These are phyloP conservation scores for Borostomias antarcticus DNA, from an alignment of 2,797 vertebrate species.

Conservation along the genomic window DNA sequence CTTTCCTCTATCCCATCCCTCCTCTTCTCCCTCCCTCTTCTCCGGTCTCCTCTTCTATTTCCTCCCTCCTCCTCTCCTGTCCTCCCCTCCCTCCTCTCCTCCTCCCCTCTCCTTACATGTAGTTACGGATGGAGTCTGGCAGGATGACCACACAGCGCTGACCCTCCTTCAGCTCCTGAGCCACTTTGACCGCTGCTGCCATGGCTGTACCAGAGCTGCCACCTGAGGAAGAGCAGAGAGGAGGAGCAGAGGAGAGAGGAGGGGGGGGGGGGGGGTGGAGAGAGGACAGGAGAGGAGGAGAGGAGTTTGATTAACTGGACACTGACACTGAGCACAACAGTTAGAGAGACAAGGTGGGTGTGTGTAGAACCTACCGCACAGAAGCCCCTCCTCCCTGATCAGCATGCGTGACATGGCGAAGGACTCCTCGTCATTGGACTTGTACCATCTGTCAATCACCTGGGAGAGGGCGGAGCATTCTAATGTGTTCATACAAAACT, in stretches of 20 bases:
- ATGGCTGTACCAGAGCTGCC: slow-evolving; percentile 93
- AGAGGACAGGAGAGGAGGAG: not conserved
- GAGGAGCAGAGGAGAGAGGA: not conserved
- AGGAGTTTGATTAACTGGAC: not conserved
- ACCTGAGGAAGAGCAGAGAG: slow-evolving; percentile 70
- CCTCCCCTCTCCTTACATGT: slow-evolving; percentile 84
- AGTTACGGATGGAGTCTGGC: slow-evolving; percentile 96
- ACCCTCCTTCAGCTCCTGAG: slow-evolving; percentile 88
- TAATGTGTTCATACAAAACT: not conserved
- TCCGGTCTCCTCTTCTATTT: no score
- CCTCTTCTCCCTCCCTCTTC: no score
- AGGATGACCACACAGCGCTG: slow-evolving; percentile 96
- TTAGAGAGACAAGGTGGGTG: not conserved
- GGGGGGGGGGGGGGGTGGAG: not conserved
- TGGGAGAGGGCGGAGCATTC: slow-evolving; percentile 46
- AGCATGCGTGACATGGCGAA: slow-evolving; percentile 89
- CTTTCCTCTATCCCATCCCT: no score
- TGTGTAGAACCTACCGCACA: slow-evolving; percentile 88
- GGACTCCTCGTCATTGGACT: slow-evolving; percentile 86
- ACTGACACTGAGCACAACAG: not conserved
- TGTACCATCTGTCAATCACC: slow-evolving; percentile 92
- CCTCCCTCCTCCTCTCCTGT: not conserved
- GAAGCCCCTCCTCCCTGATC: slow-evolving; percentile 90
- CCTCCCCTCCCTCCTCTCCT: not conserved
- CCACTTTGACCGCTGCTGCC: slow-evolving; percentile 84